Evolutionary conservation across 64 coral and sea anemone species (phyloP), one percentile per base, ranked within the genome.

Genomic region (Stichodactyla helianthus): DNA sequence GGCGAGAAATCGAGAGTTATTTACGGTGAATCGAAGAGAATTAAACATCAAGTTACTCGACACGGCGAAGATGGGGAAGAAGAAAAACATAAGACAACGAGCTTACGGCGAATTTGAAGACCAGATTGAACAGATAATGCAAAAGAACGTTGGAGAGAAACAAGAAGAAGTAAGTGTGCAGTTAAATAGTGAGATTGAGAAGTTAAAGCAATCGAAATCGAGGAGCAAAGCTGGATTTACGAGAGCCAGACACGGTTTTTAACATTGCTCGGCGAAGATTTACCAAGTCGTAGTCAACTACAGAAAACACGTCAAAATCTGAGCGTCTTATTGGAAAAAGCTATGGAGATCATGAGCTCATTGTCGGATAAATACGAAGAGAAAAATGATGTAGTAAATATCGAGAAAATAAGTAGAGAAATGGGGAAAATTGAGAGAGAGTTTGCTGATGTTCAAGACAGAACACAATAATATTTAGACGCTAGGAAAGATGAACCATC

Each of bases 221-320:
- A 74, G 70, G 26, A 78, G 76, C 44, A 78, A 78, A 78, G 76
- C 76, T 78, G 76, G 76, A 78, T 78, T 78, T 78, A 78, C 76
- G 76, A 78, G 76, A 78, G 76, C 76, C 76, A 78, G 76, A 78
- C 76, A 78, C 35, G 15, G 74, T 77, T 77, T 77, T 51, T 77
- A 16, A 8, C 23, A 27, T 44, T 77, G 74, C 74, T 77, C 27
- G 74, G 27, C 8, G 74, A 77, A 35, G 74, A 77, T 77, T 77
- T 77, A 77, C 74, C 74, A 16, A 77, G 74, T 77, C 74, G 74
- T 77, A 77, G 25, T 35, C 74, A 77, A 77, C 44, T 77, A 77
- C 44, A 51, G 23, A 27, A 77, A 44, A 5, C 0, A 35, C 76
- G 76, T 51, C 76, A 78, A 50, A 25, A 78, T 51, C 44, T 78